Conservation (phyloP, 2,113 vertebrate genomes). For the Psammodynastes pulverulentus region DNA sequence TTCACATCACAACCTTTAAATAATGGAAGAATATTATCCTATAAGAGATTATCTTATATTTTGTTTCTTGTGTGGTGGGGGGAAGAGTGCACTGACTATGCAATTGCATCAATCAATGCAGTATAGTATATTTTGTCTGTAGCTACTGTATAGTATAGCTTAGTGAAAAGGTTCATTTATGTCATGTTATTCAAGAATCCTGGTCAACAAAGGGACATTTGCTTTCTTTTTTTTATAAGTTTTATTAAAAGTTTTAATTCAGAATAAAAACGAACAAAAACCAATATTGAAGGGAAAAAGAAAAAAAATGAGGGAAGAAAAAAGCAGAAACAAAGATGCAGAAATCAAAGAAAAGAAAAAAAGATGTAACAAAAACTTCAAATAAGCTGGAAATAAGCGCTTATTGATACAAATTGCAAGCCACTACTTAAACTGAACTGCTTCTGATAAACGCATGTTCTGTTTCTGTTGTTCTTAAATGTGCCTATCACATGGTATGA, state of each 20-base stretch:
- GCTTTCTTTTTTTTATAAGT: neutral
- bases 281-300: neutral
- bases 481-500: neutral
- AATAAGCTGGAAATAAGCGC: neutral
- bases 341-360: neutral
- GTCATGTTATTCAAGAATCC: neutral
- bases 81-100: too few species aligned
- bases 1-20: neutral
- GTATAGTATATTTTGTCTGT: too few species aligned
- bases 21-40: neutral
- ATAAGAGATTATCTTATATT: neutral
- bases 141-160: neutral
- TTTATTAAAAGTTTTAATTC: neutral
- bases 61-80: neutral
- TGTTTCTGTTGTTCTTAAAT: neutral
- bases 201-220: neutral
- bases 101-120: too few species aligned
- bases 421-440: neutral
- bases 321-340: neutral
- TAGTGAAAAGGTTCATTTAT: neutral
- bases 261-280: neutral
- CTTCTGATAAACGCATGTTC: neutral
- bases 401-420: neutral
- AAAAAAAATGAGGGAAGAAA: neutral
- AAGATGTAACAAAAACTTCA: neutral